Base-by-base conservation (phyloP, 2,888 invertebrate genomes). In the Tipula unca region DNA sequence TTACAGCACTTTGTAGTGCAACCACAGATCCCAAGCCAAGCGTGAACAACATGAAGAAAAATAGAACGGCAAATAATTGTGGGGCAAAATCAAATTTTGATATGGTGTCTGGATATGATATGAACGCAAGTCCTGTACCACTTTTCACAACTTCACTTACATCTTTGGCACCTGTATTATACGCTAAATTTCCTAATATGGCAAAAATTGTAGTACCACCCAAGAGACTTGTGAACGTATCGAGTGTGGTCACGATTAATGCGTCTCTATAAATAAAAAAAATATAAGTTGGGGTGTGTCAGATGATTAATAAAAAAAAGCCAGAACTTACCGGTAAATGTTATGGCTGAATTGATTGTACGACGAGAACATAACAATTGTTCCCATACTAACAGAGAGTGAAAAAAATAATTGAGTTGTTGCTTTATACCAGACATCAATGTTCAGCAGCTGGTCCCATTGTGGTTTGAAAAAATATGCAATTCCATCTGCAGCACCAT, bases 41-140 rank as follows among this genome's bases (percentile, higher is more conserved):
- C 1, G 95, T 94, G 86, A 94, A 93, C 90, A 96, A 92, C 96
- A 96, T 96, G 88, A 95, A 91, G 92, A 96, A 96, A 91, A 96
- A 96, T 14, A 96, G 90, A 3, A 95, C 94, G 0, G 96, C 92
- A 90, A 96, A 96, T 88, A 94, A 94, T 93, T 96, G 96, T 0
- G 96, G 96, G 8, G 94, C 92, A 14, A 92, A 90, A 48, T 93
- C 92, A 87, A 96, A 95, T 88, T 95, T 94, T 0, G 95, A 93
- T 86, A 96, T 94, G 0, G 96, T 96, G 89, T 96, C 96, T 0
- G 96, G 96, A 89, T 96, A 96, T 0, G 96, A 96, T 86, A 96
- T 93, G 88, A 96, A 96, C 0, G 96, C 96, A 85, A 96, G 90
- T 0, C 96, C 95, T 0, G 95, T 94, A 8, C 96, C 96, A 35